These are phyloP conservation scores for Leptoclinus maculatus DNA, from an alignment of 2,797 vertebrate species.

Conservation along the genomic window DNA sequence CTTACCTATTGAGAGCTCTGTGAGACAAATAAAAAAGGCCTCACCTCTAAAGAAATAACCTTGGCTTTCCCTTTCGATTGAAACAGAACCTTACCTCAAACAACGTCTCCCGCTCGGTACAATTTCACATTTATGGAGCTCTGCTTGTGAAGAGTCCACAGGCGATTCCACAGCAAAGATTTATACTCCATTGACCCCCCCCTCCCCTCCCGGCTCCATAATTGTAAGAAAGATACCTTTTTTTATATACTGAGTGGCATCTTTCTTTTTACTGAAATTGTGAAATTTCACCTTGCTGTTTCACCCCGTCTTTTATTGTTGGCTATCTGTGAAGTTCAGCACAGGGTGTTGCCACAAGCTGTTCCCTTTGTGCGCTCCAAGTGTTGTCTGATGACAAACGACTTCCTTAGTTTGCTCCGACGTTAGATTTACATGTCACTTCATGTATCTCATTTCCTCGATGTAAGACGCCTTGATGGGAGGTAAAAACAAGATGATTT, in stretches of 20 bases:
- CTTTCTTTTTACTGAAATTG: slow-evolving; percentile 81
- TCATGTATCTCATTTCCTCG: slow-evolving; percentile 60
- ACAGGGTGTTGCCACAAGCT: slow-evolving; percentile 78
- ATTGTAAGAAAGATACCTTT: slow-evolving; percentile 73
- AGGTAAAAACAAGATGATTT: slow-evolving; percentile 22
- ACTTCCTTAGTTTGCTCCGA: slow-evolving; percentile 69
- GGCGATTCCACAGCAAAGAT: slow-evolving; percentile 65
- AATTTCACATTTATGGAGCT: slow-evolving; percentile 80
- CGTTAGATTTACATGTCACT: slow-evolving; percentile 73
- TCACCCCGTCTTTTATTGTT: slow-evolving; percentile 74
- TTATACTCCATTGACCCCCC: slow-evolving; percentile 76
- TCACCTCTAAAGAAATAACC: slow-evolving; percentile 74
- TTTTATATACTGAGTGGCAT: slow-evolving; percentile 59
- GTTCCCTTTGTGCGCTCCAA: slow-evolving; percentile 75
- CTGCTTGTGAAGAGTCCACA: slow-evolving; percentile 64
- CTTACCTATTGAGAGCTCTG: slow-evolving; percentile 19
- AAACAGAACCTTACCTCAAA: slow-evolving; percentile 72
- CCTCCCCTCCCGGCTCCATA: slow-evolving; percentile 59
- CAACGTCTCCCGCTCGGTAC: slow-evolving; percentile 61
- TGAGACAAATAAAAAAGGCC: slow-evolving; percentile 7
- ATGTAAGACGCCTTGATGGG: slow-evolving; percentile 49
- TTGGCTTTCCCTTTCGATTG: slow-evolving; percentile 74
- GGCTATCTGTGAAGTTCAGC: slow-evolving; percentile 76
- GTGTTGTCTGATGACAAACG: slow-evolving; percentile 75
- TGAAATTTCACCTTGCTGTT: slow-evolving; percentile 86